phyloP scores from a whole-genome alignment of 2,888 invertebrate genomes.

The Orthonychiurus folsomi region DNA sequence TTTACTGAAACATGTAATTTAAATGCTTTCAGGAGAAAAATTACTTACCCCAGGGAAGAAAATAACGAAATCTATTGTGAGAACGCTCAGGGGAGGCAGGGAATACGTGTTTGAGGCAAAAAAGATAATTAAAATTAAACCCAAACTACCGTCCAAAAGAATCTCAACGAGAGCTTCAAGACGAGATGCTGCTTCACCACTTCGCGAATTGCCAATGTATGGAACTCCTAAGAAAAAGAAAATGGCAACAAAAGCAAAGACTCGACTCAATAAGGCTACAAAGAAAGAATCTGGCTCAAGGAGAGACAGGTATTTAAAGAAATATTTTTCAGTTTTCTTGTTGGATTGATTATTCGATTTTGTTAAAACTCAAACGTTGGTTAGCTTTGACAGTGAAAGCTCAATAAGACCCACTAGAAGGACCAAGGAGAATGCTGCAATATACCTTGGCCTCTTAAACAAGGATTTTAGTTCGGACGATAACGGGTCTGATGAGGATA shows the following conservation, averaged over 20 bases:
- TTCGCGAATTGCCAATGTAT: conserved; percentile 40
- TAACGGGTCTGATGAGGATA: conserved; percentile 48
- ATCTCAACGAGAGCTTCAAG: conserved; percentile 32
- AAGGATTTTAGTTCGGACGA: conserved; percentile 58
- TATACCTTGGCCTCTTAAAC: conserved; percentile 64
- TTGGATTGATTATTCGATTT: neutral
- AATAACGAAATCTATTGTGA: neutral
- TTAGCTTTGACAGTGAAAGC: conserved; percentile 15
- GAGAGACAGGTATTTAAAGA: neutral
- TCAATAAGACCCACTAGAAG: conserved; percentile 49
- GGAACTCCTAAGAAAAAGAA: conserved; percentile 16
- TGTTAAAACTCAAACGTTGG: conserved; percentile 3
- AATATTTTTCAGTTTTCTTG: neutral
- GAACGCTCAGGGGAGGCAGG: neutral
- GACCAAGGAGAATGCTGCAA: conserved; percentile 65
- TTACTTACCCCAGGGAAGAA: conserved; percentile 6
- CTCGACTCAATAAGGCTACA: conserved; percentile 4
- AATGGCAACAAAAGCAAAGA: conserved; percentile 4
- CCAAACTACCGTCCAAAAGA: neutral
- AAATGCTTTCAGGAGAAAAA: too few species aligned
- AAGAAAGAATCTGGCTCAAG: neutral
- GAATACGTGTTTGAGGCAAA: conserved; percentile 15
- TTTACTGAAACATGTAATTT: too few species aligned
- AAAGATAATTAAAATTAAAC: neutral
- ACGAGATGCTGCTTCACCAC: conserved; percentile 33